Evolutionary conservation across 2,888 invertebrate species (phyloP).

Genomic region (Rhogogaster chlorosoma): DNA sequence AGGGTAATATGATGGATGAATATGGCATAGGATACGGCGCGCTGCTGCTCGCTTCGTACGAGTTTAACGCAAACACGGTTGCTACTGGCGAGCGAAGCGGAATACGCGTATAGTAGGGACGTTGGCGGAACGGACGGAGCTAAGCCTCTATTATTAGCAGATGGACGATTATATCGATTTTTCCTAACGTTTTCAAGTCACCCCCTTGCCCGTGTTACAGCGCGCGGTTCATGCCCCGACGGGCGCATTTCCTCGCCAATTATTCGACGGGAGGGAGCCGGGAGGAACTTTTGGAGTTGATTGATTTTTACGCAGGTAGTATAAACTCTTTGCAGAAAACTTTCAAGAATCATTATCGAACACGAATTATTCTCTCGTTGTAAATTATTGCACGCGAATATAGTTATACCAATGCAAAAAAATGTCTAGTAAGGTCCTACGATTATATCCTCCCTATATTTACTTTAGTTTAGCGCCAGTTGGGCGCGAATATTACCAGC

Average conservation of each 20-base stretch:
- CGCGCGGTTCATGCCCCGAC: constrained; percentile 71
- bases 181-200: constrained; percentile 60
- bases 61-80: constrained; percentile 48
- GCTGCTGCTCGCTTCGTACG: constrained; percentile 47
- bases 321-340: not conserved
- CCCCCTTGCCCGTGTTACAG: constrained; percentile 50
- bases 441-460: not conserved
- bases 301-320: constrained; percentile 69
- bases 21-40: constrained; percentile 47
- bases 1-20: constrained; percentile 52
- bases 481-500: constrained; percentile 23
- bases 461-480: constrained; percentile 8
- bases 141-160: constrained; percentile 76
- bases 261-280: constrained; percentile 65
- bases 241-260: constrained; percentile 74
- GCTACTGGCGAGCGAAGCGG: constrained; percentile 45
- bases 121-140: constrained; percentile 68
- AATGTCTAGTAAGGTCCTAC: not conserved
- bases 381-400: not conserved
- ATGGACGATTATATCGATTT: constrained; percentile 76
- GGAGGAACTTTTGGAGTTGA: constrained; percentile 70
- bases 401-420: not conserved
- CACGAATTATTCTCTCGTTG: not conserved
- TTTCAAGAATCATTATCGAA: constrained; percentile 6
- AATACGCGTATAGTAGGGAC: constrained; percentile 50